Base-by-base conservation (phyloP, 2,113 vertebrate species). In the Eonycteris spelaea region DNA sequence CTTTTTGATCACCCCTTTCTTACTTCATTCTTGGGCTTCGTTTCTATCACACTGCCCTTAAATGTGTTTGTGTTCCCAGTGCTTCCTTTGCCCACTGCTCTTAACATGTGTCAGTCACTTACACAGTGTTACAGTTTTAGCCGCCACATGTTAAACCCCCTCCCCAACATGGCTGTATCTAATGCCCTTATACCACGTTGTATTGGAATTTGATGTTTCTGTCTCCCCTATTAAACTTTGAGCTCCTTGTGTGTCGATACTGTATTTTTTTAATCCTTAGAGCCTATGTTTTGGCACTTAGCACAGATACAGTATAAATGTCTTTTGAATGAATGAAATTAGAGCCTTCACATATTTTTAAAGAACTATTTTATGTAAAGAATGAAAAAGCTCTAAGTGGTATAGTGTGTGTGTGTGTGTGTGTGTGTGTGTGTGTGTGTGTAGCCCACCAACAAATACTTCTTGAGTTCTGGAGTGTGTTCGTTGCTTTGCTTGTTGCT, bases 401-500 rank as follows among this genome's bases (percentile, higher is more conserved):
- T 80, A 51, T 51, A 51, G 48, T 14, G 48, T 51, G 48, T 51
- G 48, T 51, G 48, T 51, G 48, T 51, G 48, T 48, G 48, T 48
- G 48, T 48, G 48, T 48, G 45, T 48, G 13, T 48, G 3, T 48
- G 13, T 51, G 13, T 82, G 74, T 4, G 6, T 68, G 30, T 45
- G 45, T 6, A 96, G 18, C 40, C 40, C 53, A 43, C 10, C 55
- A 92, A 10, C 38, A 67, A 35, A 74, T 67, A 61, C 22, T 71
- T 85, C 61, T 3, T 77, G 91, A 57, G n/a, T n/a, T 73, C 40
- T 89, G 48, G 38, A 73, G 78, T 78, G 63, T 91, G n/a, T 67
- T 84, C 77, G 51, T 97, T 94, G 71, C 55, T 91, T 2, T 90
- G 65, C 43, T 95, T 87, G 75, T 94, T 95, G 90, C 75, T 82